These are phyloP conservation scores for Aptenodytes forsteri DNA, from an alignment of 2,113 vertebrate species.

Conservation along the genomic window DNA sequence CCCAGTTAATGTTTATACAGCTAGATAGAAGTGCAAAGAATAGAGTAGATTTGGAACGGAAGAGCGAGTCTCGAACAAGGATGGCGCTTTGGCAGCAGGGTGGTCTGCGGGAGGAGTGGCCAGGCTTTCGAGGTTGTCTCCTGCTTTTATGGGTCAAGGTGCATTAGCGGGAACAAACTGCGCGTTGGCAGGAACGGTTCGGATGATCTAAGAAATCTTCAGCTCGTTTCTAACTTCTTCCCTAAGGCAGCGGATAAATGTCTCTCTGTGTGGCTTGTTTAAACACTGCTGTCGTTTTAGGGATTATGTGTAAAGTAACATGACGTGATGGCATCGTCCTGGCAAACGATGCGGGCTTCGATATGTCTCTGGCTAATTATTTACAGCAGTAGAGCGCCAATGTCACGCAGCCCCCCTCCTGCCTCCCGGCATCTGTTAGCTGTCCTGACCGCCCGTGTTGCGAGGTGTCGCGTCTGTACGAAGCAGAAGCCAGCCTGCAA, in stretches of 20 bases:
- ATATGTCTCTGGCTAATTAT: rapidly evolving
- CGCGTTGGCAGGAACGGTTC: not conserved
- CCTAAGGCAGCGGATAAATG: rapidly evolving
- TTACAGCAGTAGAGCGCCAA: not conserved
- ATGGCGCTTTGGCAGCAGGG: not conserved
- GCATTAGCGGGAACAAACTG: not conserved
- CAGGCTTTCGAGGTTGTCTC: not conserved
- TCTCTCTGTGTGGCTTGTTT: rapidly evolving
- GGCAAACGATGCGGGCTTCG: rapidly evolving
- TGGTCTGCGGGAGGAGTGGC: not conserved
- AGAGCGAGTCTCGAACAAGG: not conserved
- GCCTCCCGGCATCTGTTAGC: rapidly evolving
- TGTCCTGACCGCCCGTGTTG: rapidly evolving
- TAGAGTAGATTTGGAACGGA: not conserved
- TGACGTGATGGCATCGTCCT: rapidly evolving
- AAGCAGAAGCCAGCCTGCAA: not conserved
- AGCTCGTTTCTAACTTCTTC: not conserved
- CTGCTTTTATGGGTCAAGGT: not conserved
- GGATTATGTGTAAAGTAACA: rapidly evolving
- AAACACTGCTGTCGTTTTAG: rapidly evolving
- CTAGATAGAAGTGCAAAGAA: not conserved
- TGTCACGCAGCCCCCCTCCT: not conserved
- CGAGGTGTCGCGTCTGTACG: rapidly evolving
- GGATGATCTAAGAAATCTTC: not conserved
- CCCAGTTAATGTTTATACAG: not conserved